These are phyloP conservation scores for Phyllotreta striolata DNA, from an alignment of 2,888 invertebrate genomes.

Conservation along the genomic window DNA sequence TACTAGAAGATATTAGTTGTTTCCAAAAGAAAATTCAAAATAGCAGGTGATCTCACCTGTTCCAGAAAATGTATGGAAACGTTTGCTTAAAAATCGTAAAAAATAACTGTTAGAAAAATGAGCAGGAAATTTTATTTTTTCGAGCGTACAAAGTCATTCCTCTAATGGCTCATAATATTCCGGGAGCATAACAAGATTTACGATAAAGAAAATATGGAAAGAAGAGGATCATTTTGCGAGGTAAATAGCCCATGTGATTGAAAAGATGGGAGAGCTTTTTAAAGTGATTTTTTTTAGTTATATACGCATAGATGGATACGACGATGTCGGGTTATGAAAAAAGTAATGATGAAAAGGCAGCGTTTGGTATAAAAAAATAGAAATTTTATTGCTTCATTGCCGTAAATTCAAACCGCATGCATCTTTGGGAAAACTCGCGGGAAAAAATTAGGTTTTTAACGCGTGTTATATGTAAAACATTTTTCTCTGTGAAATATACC, in stretches of 20 bases:
- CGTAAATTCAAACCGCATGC: too few species aligned
- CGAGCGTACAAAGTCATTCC: neutral
- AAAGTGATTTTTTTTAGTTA: neutral
- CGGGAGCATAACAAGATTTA: neutral
- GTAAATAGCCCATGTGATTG: constrained; percentile 3
- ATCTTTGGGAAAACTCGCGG: too few species aligned
- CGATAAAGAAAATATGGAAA: constrained; percentile 4
- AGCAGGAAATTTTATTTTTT: constrained; percentile 3
- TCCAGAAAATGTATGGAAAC: neutral
- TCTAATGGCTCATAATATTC: constrained; percentile 4
- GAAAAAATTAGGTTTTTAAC: too few species aligned
- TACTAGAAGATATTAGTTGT: too few species aligned
- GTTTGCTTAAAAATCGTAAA: neutral
- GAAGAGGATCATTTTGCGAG: neutral
- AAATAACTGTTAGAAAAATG: neutral
- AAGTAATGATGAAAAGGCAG: too few species aligned
- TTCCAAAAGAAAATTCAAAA: neutral
- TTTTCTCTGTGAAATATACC: too few species aligned
- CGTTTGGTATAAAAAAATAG: neutral
- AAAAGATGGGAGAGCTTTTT: neutral
- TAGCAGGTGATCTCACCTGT: neutral
- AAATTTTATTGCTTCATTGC: too few species aligned
- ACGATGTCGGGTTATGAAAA: constrained; percentile 5
- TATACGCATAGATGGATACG: neutral
- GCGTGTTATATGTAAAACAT: too few species aligned